Evolutionary conservation across 2,113 vertebrate genomes (phyloP).

Genomic region (Dipodomys merriami): DNA sequence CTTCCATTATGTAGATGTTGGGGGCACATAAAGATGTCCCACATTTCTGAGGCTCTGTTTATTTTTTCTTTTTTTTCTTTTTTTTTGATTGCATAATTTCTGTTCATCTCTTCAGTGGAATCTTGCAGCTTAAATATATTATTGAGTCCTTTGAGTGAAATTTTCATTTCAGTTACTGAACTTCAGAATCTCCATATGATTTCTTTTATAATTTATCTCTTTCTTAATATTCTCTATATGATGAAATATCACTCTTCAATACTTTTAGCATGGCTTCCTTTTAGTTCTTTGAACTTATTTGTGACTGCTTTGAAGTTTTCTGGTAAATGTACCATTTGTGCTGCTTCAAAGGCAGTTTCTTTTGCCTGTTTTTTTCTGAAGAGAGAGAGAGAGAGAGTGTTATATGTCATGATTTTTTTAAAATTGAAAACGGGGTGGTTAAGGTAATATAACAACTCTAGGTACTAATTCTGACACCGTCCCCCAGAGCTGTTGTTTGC

Average conservation of each 20-base stretch:
- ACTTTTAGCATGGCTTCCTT: background rate
- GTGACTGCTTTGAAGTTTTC: background rate
- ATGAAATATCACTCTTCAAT: background rate
- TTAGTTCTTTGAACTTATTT: slow-evolving; percentile 31
- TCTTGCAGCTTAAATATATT: background rate
- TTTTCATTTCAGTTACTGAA: slow-evolving; percentile 11
- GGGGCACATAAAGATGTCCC: background rate
- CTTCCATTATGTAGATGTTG: background rate
- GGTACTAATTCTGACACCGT: background rate
- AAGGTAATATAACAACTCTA: background rate
- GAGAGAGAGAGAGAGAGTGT: too few species aligned
- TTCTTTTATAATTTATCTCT: slow-evolving; percentile 40
- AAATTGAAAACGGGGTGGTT: slow-evolving; percentile 33
- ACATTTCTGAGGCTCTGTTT: background rate
- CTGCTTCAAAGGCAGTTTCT: slow-evolving; percentile 23
- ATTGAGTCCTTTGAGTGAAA: background rate
- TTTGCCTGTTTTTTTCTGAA: background rate
- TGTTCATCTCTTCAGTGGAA: background rate
- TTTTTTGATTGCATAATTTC: background rate
- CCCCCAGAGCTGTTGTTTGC: background rate
- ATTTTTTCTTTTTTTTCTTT: background rate
- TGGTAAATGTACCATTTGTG: background rate
- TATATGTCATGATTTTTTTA: slow-evolving; percentile 12
- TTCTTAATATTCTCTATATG: background rate
- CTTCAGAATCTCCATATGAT: background rate